A percentile compares a stretch with the other conserved stretches of the same genome.
phyloP scores from a whole-genome alignment of 2,797 vertebrate genomes.

The Phoxinus dragarum region DNA sequence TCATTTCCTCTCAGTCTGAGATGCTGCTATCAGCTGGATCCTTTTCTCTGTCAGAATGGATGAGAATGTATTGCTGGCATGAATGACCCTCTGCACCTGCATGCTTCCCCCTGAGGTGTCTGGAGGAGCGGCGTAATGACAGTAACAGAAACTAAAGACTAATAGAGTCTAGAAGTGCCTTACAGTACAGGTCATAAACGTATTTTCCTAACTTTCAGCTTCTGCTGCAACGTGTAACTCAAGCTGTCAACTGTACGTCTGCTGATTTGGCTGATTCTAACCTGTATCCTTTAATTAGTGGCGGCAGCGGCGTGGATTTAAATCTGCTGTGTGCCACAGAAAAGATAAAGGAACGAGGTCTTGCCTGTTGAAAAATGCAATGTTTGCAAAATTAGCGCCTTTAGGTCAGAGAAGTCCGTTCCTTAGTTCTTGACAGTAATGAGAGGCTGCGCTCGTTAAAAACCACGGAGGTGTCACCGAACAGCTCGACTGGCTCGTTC shows the following conservation, averaged over 20 bases:
- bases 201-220: neutral
- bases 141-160: constrained; percentile 13
- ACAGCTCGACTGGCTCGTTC: neutral
- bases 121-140: constrained; percentile 1
- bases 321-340: constrained; percentile 28
- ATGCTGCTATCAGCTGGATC: constrained; percentile 45
- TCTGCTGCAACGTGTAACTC: neutral
- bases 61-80: constrained; percentile 34
- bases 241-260: neutral
- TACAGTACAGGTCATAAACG: neutral
- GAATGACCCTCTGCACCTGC: constrained; percentile 41
- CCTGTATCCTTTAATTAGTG: constrained; percentile 52
- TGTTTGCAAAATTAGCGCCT: constrained; percentile 48
- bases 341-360: constrained; percentile 56
- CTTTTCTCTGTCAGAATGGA: constrained; percentile 47
- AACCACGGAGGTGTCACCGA: neutral
- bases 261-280: constrained; percentile 38
- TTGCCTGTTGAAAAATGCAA: constrained; percentile 46
- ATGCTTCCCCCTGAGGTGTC: constrained; percentile 38
- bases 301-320: constrained; percentile 2
- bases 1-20: constrained; percentile 21
- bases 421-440: constrained; percentile 51
- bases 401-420: constrained; percentile 21
- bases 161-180: neutral
- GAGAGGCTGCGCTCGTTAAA: constrained; percentile 45